phyloP scores from a whole-genome alignment of 2,888 invertebrate genomes.

The Leptopilina myrica region DNA sequence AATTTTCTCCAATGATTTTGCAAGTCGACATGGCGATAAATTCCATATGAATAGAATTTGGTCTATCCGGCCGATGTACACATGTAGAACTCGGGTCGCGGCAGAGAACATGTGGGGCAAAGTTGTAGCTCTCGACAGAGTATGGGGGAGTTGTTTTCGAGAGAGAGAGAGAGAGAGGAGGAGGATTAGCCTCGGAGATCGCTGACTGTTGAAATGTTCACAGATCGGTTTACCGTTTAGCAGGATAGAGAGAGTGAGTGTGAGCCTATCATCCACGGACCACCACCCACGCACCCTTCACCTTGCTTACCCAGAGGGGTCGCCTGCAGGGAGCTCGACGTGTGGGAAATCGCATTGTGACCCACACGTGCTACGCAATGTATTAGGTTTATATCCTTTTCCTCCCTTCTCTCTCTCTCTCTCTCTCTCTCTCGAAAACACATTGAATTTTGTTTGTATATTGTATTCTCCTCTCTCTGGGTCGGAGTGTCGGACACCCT shows the following conservation, averaged over 20 bases:
- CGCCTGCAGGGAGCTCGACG: conserved; percentile 53
- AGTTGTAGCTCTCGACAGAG: conserved; percentile 21
- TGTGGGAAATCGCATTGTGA: conserved; percentile 80
- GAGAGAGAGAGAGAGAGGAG: too few relatives aligned
- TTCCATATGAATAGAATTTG: conserved; percentile 56
- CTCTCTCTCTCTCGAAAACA: conserved; percentile 65
- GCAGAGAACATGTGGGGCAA: conserved; percentile 50
- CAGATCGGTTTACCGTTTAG: conserved; percentile 77
- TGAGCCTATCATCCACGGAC: conserved; percentile 66
- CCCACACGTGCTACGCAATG: conserved; percentile 79
- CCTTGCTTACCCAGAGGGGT: conserved; percentile 54
- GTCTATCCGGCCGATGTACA: conserved; percentile 48
- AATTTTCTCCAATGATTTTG: conserved; percentile 50
- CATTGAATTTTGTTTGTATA: conserved; percentile 50
- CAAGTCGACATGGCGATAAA: conserved; percentile 42
- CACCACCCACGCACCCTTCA: conserved; percentile 53
- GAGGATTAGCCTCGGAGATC: conserved; percentile 74
- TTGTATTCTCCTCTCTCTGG: conserved; percentile 12
- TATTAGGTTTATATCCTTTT: conserved; percentile 73
- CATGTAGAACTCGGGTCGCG: conserved; percentile 51
- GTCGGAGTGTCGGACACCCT: conserved; percentile 29
- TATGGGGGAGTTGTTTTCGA: conserved; percentile 44
- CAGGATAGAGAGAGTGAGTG: conserved; percentile 69
- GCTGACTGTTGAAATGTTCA: conserved; percentile 76
- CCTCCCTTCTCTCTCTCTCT: conserved; percentile 1